Conservation (phyloP, 2,113 vertebrate species). For the Neolamprologus tretocephalus region DNA sequence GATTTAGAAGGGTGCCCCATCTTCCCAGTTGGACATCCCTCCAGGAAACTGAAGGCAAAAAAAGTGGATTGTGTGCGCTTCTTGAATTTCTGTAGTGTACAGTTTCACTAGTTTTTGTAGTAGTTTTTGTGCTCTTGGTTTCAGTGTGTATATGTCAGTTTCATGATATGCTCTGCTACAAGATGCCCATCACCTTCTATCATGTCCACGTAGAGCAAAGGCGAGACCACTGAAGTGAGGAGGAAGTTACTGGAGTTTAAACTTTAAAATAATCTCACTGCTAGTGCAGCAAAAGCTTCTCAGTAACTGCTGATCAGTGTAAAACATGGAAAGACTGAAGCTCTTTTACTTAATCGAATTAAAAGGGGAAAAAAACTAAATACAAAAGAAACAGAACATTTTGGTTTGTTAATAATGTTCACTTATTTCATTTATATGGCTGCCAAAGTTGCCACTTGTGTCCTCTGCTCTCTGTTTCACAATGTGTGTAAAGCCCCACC, state of each 20-base stretch:
- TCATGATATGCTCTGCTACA: not conserved
- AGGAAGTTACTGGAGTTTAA: not conserved
- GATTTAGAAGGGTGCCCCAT: not conserved
- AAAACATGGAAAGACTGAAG: not conserved
- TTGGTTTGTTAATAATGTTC: not conserved
- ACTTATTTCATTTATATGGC: not conserved
- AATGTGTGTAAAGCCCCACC: not conserved
- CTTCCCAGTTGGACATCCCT: not conserved
- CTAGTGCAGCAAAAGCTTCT: not conserved
- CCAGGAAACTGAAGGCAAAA: not conserved
- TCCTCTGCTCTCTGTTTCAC: not conserved
- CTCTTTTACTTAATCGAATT: fast-evolving
- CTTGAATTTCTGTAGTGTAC: not conserved
- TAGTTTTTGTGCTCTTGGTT: not conserved
- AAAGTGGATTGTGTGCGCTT: not conserved
- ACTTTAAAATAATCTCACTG: not conserved
- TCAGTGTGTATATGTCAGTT: not conserved
- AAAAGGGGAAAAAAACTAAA: not conserved
- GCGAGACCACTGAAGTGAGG: not conserved
- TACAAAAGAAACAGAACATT: not conserved
- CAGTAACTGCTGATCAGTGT: not conserved
- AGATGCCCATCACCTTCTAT: not conserved
- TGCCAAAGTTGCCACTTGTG: not conserved
- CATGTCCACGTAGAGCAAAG: not conserved
- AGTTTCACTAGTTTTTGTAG: not conserved